Conservation (phyloP, 1,140 invertebrate species). For the Glomeris maerens region DNA sequence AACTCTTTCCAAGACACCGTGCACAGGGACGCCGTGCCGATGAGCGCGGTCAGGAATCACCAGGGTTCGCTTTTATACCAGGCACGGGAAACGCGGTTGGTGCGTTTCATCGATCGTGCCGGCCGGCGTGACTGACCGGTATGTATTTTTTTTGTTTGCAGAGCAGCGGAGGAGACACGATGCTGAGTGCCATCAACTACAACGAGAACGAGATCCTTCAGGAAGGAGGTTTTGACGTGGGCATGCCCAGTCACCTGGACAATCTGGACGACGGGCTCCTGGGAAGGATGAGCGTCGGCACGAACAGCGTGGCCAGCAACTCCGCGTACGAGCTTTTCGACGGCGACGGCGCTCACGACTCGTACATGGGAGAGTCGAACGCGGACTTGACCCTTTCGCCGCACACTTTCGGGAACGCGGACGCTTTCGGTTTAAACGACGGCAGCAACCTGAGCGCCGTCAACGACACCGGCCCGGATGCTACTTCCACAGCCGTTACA, state of each 20-base stretch:
- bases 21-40: too few species aligned
- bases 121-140: too few species aligned
- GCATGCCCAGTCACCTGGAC: slow-evolving; percentile 20
- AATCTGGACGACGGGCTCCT: slow-evolving; percentile 28
- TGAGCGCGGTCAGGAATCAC: too few species aligned
- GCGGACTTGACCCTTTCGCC: slow-evolving; percentile 47
- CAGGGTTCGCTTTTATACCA: too few species aligned
- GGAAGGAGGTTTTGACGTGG: slow-evolving; percentile 30
- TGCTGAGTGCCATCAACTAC: slow-evolving; percentile 32
- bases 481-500: slow-evolving; percentile 19
- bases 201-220: slow-evolving; percentile 30
- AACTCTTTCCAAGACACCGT: too few species aligned
- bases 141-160: too few species aligned
- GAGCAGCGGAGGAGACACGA: too few species aligned
- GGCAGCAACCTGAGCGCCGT: slow-evolving; percentile 46
- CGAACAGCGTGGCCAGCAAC: slow-evolving; percentile 19
- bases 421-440: slow-evolving; percentile 53
- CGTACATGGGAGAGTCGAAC: slow-evolving; percentile 19
- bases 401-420: slow-evolving; percentile 48
- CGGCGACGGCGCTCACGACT: slow-evolving; percentile 47
- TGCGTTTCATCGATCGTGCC: too few species aligned
- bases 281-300: slow-evolving; percentile 20
- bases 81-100: too few species aligned
- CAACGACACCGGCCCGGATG: slow-evolving; percentile 39
- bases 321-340: slow-evolving; percentile 50